Evolutionary conservation across 2,113 vertebrate genomes (phyloP).

Genomic region (Dromaius novaehollandiae): DNA sequence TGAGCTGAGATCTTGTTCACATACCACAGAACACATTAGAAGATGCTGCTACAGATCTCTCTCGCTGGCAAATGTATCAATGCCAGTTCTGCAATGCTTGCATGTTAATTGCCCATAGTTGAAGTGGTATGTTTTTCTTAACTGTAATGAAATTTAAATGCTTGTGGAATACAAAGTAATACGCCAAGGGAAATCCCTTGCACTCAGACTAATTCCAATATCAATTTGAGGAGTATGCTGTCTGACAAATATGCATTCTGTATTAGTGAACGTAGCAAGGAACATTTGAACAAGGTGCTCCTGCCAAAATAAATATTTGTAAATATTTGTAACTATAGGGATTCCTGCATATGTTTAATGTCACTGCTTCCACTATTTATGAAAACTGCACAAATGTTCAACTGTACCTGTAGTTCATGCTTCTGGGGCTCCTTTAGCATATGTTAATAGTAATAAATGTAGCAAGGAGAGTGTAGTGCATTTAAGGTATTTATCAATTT

Average conservation of each 20-base stretch:
- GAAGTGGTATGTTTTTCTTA: neutral
- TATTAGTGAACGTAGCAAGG: neutral
- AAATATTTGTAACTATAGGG: constrained; percentile 61
- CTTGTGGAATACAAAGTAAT: neutral
- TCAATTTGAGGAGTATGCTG: neutral
- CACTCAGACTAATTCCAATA: neutral
- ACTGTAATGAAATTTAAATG: neutral
- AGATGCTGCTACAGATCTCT: too few species aligned
- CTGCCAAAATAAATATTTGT: constrained; percentile 58
- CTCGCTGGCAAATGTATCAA: neutral
- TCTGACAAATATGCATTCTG: neutral
- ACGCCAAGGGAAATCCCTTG: neutral
- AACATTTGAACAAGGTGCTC: constrained; percentile 32
- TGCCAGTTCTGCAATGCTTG: fast-evolving
- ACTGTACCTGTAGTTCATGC: constrained; percentile 53
- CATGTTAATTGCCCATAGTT: neutral
- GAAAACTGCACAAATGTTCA: constrained; percentile 51
- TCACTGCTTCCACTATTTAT: constrained; percentile 43
- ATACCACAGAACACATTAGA: neutral
- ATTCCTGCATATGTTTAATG: constrained; percentile 65
- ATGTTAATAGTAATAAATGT: constrained; percentile 35
- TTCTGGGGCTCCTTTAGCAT: constrained; percentile 9
- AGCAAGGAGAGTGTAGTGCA: neutral
- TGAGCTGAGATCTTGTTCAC: fast-evolving
- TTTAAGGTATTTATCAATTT: constrained; percentile 9